Evolutionary conservation across 1,140 invertebrate genomes (phyloP).

Genomic region (Venustaconcha ellipsiformis): DNA sequence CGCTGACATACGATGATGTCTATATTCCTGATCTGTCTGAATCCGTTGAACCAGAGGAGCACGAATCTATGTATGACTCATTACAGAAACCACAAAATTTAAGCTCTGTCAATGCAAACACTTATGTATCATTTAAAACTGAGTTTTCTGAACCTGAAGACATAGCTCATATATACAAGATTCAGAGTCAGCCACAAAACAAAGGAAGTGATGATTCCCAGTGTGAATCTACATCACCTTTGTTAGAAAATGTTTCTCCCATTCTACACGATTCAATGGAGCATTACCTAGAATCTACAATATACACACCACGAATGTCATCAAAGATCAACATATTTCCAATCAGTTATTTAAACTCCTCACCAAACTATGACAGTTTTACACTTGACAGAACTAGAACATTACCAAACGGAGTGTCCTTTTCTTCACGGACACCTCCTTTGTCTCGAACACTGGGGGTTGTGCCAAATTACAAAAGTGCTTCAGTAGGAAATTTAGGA

Average conservation of each 20-base stretch:
- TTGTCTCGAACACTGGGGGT: conserved; percentile 19
- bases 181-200: conserved; percentile 9
- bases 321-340: conserved; percentile 6
- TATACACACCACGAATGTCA: conserved; percentile 18
- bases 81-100: conserved; percentile 22
- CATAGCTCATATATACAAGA: conserved; percentile 20
- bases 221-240: conserved; percentile 49
- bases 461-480: conserved; percentile 20
- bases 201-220: conserved; percentile 44
- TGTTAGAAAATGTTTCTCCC: conserved; percentile 42
- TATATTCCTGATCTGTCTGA: conserved; percentile 11
- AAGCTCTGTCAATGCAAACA: conserved; percentile 37
- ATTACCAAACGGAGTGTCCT: conserved; percentile 27
- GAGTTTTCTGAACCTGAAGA: conserved; percentile 48
- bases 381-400: conserved; percentile 18
- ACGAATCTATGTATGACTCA: conserved; percentile 26
- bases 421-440: conserved; percentile 1
- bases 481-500: conserved; percentile 28
- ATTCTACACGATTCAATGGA: conserved; percentile 24
- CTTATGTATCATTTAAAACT: conserved; percentile 55
- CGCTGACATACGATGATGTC: conserved; percentile 14
- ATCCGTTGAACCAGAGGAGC: conserved; percentile 14
- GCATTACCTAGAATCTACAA: conserved; percentile 24
- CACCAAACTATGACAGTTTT: conserved; percentile 2
- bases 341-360: conserved; percentile 21